These are phyloP conservation scores for Pampusana beccarii DNA, from an alignment of 2,113 vertebrate genomes.

Conservation along the genomic window DNA sequence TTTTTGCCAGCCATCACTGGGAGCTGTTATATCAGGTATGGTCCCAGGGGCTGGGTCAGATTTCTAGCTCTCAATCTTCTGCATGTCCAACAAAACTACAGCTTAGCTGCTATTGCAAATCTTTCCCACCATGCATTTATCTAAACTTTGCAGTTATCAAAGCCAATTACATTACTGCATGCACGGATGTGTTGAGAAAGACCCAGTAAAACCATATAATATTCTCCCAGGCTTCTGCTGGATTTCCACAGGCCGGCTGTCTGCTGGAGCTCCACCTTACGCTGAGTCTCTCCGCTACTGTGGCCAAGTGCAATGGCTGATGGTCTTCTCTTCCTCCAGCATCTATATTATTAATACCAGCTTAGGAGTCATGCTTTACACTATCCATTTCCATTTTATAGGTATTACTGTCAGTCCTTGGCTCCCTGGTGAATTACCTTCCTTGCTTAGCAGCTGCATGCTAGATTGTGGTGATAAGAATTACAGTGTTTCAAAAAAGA, in stretches of 20 bases:
- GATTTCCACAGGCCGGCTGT: not conserved
- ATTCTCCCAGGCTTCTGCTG: not conserved
- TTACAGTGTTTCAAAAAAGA: not conserved
- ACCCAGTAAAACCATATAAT: not conserved
- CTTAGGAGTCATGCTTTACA: not conserved
- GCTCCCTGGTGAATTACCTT: not conserved
- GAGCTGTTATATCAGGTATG: not conserved
- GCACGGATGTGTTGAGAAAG: not conserved
- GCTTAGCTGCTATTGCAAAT: not conserved
- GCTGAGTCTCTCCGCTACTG: not conserved
- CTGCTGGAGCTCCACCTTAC: not conserved
- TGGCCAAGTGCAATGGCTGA: not conserved
- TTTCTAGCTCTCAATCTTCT: not conserved
- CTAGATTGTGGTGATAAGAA: not conserved
- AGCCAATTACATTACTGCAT: not conserved
- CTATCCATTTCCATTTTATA: not conserved
- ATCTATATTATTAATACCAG: not conserved
- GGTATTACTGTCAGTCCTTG: not conserved
- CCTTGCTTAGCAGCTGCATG: not conserved
- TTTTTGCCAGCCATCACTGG: not conserved
- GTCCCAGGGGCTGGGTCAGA: not conserved
- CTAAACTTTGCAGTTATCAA: not conserved
- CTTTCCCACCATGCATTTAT: fast-evolving
- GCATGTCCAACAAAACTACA: not conserved
- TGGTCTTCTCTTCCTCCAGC: not conserved